Conservation (phyloP, 2,113 vertebrate species). For the Tragulus kanchil region DNA sequence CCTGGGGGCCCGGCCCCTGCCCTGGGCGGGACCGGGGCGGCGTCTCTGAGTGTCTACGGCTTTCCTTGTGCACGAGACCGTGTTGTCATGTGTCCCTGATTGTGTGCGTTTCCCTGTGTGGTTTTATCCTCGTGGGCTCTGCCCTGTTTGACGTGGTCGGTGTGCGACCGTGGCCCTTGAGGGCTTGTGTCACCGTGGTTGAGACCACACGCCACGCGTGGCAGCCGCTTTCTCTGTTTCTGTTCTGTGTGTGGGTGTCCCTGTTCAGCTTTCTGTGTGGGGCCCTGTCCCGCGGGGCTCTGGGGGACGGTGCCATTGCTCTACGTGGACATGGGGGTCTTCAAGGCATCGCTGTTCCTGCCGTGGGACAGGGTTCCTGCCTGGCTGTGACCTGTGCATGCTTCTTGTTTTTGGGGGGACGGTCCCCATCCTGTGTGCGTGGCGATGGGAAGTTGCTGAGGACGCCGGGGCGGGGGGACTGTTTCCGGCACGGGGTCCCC, state of each 20-base stretch:
- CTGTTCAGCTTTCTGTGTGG: background rate
- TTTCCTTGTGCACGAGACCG: background rate
- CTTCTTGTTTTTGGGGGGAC: background rate
- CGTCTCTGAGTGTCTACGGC: background rate
- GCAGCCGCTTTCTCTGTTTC: background rate
- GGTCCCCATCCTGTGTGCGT: conserved; percentile 55
- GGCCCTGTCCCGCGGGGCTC: background rate
- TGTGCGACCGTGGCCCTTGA: background rate
- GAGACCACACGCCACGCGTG: background rate
- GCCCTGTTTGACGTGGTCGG: background rate
- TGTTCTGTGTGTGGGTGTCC: conserved; percentile 14
- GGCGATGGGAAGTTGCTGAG: conserved; percentile 40
- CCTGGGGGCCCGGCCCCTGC: background rate
- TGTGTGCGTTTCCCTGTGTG: background rate
- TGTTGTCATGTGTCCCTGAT: background rate
- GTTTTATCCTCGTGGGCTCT: background rate
- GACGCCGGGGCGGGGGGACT: background rate
- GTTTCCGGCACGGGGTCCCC: conserved; percentile 73
- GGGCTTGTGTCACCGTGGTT: background rate
- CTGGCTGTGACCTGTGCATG: background rate
- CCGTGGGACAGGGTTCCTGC: background rate
- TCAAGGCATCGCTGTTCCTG: background rate
- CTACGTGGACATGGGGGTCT: background rate
- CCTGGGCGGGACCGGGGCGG: background rate
- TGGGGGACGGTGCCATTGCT: background rate